phyloP scores from a whole-genome alignment of 2,113 vertebrate species.

The Mesitornis unicolor region DNA sequence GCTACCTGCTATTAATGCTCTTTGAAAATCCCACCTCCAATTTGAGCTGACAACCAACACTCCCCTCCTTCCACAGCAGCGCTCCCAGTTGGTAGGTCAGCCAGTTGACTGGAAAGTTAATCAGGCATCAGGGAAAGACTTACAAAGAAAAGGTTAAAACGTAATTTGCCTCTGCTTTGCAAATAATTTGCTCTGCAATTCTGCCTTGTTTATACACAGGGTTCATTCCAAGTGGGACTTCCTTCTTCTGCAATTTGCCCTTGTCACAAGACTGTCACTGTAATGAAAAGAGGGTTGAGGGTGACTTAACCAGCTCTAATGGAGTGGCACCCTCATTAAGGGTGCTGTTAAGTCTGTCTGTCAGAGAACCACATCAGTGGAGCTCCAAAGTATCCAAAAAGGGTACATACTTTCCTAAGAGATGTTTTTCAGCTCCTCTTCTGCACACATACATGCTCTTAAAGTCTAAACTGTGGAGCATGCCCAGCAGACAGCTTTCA shows the following conservation, averaged over 20 bases:
- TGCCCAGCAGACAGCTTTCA: neutral
- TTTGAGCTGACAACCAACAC: neutral
- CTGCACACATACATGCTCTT: neutral
- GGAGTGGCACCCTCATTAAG: conserved; percentile 40
- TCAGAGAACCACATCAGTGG: neutral
- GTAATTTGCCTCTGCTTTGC: conserved; percentile 48
- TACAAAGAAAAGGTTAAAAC: conserved; percentile 51
- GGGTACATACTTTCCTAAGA: neutral
- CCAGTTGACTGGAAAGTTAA: conserved; percentile 44
- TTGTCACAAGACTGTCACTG: conserved; percentile 34
- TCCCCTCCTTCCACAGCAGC: neutral
- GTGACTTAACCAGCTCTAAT: conserved; percentile 54
- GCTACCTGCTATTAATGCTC: neutral
- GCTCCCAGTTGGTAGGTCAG: conserved; percentile 12
- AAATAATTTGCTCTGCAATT: conserved; percentile 47
- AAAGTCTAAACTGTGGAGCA: neutral
- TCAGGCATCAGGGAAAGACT: conserved; percentile 24
- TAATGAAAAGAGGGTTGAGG: conserved; percentile 60
- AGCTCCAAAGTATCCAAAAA: neutral
- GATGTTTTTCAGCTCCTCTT: neutral
- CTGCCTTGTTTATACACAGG: conserved; percentile 39
- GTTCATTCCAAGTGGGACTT: conserved; percentile 43
- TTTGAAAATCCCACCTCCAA: neutral
- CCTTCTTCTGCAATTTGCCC: conserved; percentile 48
- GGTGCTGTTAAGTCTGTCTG: conserved; percentile 27